Percentiles rank a stretch among this genome's conserved stretches.
phyloP scores from a whole-genome alignment of 2,888 invertebrate species.

The Melinaea menophilus region DNA sequence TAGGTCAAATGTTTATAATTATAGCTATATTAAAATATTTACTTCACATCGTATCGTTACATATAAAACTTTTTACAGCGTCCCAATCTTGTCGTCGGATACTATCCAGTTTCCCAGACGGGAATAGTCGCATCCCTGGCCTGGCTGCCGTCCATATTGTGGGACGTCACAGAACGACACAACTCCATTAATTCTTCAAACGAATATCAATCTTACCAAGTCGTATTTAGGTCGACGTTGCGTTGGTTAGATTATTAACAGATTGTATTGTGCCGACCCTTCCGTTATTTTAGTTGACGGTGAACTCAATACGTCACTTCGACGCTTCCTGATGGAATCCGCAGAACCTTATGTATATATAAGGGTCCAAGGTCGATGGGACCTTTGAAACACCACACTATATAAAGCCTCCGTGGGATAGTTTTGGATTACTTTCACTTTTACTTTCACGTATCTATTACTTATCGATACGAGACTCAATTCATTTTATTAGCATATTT shows the following conservation, averaged over 20 bases:
- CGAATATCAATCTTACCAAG: slow-evolving; percentile 56
- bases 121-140: slow-evolving; percentile 77
- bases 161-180: slow-evolving; percentile 47
- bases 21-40: too few species aligned
- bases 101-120: slow-evolving; percentile 67
- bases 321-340: slow-evolving; percentile 65
- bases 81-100: slow-evolving; percentile 50
- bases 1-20: too few species aligned
- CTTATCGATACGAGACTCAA: slow-evolving; percentile 8
- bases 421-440: slow-evolving; percentile 16
- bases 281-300: slow-evolving; percentile 71
- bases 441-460: slow-evolving; percentile 17
- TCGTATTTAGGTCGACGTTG: slow-evolving; percentile 51
- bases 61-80: too few species aligned
- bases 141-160: slow-evolving; percentile 70
- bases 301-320: slow-evolving; percentile 71
- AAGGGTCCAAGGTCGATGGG: slow-evolving; percentile 45
- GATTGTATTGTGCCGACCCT: slow-evolving; percentile 52
- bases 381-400: slow-evolving; percentile 40
- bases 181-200: slow-evolving; percentile 45
- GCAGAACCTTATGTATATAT: slow-evolving; percentile 48
- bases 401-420: slow-evolving; percentile 4
- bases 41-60: too few species aligned
- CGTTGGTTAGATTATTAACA: slow-evolving; percentile 40
- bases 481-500: slow-evolving; percentile 3